Evolutionary conservation across 2,113 vertebrate genomes (phyloP), one percentile per base, ranked within the genome.

Genomic region (Meleagris gallopavo): DNA sequence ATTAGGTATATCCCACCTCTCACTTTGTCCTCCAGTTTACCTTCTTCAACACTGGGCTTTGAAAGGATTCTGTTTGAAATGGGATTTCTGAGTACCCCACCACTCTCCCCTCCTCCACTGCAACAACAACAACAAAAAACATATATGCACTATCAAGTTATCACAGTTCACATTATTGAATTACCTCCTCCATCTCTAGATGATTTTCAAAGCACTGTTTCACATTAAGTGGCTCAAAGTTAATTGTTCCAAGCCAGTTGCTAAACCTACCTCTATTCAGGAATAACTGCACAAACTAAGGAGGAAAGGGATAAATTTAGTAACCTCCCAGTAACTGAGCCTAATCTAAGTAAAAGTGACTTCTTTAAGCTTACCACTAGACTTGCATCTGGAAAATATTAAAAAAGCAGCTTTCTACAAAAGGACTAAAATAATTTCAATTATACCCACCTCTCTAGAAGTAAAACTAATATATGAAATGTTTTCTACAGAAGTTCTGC

Each of bases 31-130:
- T 16, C 8, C 13, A 27, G 2, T 13, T 82, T 38, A 57, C 72
- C 7, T 46, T 19, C 30, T 61, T 65, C 17, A 85, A 43, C 21
- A 66, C 40, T 13, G 61, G 52, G 18, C 38, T 76, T 72, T 76
- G 52, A 86, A 89, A 71, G 1, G 1, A 65, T 21, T 13, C 41
- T 36, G 40, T 24, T 18, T 11, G 15, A 64, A 79, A 84, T 9
- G 3, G 45, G n/a, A 52, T 46, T 76, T 71, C 75, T 71, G 20
- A 65, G n/a, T 18, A 60, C 13, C 43, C 24, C 10, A 27, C 61
- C 18, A 32, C 36, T 29, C 25, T 32, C 4, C 32, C 13, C 11
- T 6, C 4, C 21, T 6, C 10, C 29, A 9, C 9, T 3, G 2
- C 16, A 58, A 38, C 43, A n/a, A 20, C 3, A 19, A 41, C 30